phyloP scores from a whole-genome alignment of 2,113 vertebrate genomes.

The Coturnix japonica region DNA sequence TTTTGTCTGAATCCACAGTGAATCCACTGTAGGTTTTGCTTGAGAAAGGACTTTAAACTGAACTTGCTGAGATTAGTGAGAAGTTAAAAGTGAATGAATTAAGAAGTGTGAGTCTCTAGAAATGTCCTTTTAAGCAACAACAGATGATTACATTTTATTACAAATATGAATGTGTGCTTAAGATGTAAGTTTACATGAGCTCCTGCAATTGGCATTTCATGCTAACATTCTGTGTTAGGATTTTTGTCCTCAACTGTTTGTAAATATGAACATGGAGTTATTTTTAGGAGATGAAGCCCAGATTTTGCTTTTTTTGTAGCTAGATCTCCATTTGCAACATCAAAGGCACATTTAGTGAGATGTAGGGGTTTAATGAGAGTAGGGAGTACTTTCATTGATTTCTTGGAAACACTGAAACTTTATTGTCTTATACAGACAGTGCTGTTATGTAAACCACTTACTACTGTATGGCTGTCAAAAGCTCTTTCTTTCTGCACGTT shows the following conservation, averaged over 20 bases:
- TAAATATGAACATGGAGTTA: background rate
- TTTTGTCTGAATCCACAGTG: background rate
- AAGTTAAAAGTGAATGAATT: background rate
- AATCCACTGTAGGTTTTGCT: background rate
- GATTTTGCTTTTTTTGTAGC: background rate
- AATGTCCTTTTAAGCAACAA: background rate
- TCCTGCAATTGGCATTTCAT: background rate
- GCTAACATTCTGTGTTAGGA: background rate
- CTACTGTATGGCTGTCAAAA: background rate
- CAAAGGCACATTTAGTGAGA: conserved; percentile 25
- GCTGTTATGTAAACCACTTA: background rate
- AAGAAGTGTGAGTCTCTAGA: background rate
- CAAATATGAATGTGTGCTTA: background rate
- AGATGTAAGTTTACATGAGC: background rate
- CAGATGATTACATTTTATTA: background rate
- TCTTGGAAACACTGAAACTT: conserved; percentile 11
- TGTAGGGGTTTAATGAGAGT: background rate
- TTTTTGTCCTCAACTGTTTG: conserved; percentile 24
- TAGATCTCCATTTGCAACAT: background rate
- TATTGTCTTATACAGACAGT: conserved; percentile 44
- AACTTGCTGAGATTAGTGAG: background rate
- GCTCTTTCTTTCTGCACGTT: conserved; percentile 48
- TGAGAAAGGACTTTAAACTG: background rate
- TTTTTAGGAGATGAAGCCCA: conserved; percentile 30
- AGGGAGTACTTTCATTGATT: background rate